Percentiles rank a stretch among this genome's conserved stretches.
phyloP scores from a whole-genome alignment of 2,888 invertebrate species.

The Cephus sareptanus region DNA sequence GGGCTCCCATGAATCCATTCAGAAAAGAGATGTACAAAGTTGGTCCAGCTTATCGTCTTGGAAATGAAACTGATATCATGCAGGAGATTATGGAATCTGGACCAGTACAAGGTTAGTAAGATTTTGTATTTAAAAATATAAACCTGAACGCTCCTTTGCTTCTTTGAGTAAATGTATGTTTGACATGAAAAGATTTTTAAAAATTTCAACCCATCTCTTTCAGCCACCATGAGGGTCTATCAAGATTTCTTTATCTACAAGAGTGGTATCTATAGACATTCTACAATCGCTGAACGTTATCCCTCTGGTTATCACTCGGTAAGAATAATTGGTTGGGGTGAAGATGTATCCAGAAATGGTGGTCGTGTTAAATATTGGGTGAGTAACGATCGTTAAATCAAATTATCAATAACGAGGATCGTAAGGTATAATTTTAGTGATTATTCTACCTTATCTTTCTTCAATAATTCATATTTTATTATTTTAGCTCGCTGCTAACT shows the following conservation, averaged over 20 bases:
- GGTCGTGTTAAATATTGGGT: conserved; percentile 86
- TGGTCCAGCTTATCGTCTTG: conserved; percentile 81
- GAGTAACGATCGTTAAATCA: conserved; percentile 55
- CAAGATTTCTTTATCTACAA: conserved; percentile 94
- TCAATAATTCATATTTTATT: conserved; percentile 18
- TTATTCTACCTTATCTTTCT: conserved; percentile 9
- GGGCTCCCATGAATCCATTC: conserved; percentile 63
- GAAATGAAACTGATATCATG: conserved; percentile 88
- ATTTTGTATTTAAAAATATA: background rate
- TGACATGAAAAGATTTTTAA: background rate
- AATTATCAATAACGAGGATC: background rate
- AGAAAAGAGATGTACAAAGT: conserved; percentile 77
- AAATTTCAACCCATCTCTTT: conserved; percentile 34
- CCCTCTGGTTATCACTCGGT: conserved; percentile 88
- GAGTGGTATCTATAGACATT: conserved; percentile 83
- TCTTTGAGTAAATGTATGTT: background rate
- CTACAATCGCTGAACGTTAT: conserved; percentile 66
- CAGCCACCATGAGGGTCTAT: conserved; percentile 89
- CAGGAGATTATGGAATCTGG: conserved; percentile 90
- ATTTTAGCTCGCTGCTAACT: conserved; percentile 88
- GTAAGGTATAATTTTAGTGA: background rate
- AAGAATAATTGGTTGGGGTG: conserved; percentile 92
- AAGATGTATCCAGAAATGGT: conserved; percentile 71
- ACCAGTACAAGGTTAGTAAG: conserved; percentile 84
- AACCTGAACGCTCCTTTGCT: background rate